Percentiles rank a stretch among this genome's conserved stretches.
Conservation (phyloP, 2,888 invertebrate genomes). For the Oscheius sp. region DNA sequence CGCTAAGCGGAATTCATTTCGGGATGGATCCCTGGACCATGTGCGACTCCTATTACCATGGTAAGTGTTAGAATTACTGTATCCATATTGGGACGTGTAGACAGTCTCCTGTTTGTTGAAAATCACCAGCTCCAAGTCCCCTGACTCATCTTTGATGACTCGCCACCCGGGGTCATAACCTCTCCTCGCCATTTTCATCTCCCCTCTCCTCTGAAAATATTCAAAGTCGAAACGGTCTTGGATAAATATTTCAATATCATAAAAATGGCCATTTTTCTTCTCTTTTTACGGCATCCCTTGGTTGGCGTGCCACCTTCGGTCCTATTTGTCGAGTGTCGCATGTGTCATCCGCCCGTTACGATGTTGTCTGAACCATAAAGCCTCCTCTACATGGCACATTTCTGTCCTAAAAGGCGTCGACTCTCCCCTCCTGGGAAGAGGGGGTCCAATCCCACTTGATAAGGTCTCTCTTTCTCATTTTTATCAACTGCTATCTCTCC, state of each 20-base stretch:
- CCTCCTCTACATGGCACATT: conserved; percentile 32
- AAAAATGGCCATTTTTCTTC: neutral
- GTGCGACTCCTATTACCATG: no score
- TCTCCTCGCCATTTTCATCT: neutral
- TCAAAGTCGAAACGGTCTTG: neutral
- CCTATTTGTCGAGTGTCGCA: conserved; percentile 21
- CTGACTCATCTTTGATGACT: neutral
- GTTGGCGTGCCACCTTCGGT: neutral
- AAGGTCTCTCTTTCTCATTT: neutral
- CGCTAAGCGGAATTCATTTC: no score
- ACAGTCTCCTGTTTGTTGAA: no score
- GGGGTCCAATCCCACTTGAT: neutral
- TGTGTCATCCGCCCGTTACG: conserved; percentile 34
- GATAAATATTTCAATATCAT: neutral
- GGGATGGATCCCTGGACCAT: no score
- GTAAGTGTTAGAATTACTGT: no score
- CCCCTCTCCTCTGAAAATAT: neutral
- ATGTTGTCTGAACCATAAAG: conserved; percentile 36
- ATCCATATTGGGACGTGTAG: no score
- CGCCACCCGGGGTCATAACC: neutral
- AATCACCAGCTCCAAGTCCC: no score
- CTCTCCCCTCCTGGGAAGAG: neutral
- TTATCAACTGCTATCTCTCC: neutral
- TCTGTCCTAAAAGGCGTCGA: conserved; percentile 15
- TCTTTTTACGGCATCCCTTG: conserved; percentile 10